Base-by-base conservation (phyloP, 23 tunicate genomes). In the Ciona savignyi region DNA sequence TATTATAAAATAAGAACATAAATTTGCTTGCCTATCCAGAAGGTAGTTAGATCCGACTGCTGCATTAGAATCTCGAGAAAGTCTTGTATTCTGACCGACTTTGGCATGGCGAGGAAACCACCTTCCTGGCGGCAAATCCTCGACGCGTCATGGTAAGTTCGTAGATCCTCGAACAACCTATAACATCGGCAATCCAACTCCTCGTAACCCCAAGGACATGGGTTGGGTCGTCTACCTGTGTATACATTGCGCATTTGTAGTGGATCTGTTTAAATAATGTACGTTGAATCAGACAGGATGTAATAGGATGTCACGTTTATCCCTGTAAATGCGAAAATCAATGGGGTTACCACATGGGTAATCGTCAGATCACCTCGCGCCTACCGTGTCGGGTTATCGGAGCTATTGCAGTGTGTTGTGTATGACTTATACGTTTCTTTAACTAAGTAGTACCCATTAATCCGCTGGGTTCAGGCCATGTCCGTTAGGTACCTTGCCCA, bases 61-160 rank as follows among this genome's bases (percentile, higher is more conserved):
- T 87, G 95, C 95, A 87, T 87, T 4, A 87, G 67, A 33, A 87
- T 73, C 35, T 87, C 95, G 22, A 87, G 74, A 66, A 87, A 87
- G 30, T 78, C 83, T 35, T 87, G 95, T 25, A 71, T 70, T 32
- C 81, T 60, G 23, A 63, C 86, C 33, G 83, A 70, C 67, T 82
- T 87, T 19, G 95, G 95, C 87, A 75, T 81, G 11, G 95, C 95
- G 25, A 87, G 71, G 25, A 70, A 33, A 0, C 82, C 95, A 30
- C 95, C 86, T 31, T 63, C 80, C 6, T 28, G 6, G 11, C 27
- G 23, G 35, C 95, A 87, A 22, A 26, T 27, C 3, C 33, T 33
- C n/a, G 29, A 66, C 26, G 95, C 86, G 51, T 65, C 76, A 1
- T 48, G 63, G 66, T 75, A 87, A 1, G 87, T 71, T 42, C 60